phyloP scores from a whole-genome alignment of 2,797 vertebrate genomes.

The Sus cebifrons region DNA sequence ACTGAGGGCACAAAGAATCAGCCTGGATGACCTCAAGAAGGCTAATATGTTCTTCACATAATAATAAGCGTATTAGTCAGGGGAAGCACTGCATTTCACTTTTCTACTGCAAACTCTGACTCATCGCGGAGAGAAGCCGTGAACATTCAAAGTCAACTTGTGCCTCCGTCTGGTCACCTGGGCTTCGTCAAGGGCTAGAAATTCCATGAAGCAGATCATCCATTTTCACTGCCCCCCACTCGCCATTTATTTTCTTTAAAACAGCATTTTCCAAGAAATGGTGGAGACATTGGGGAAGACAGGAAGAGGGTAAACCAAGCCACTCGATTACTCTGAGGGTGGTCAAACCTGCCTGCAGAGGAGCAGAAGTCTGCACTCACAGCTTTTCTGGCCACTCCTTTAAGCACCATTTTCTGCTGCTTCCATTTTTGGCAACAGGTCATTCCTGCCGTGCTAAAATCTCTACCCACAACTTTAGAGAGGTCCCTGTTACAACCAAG shows the following conservation, averaged over 20 bases:
- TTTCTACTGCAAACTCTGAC: slow-evolving; percentile 49
- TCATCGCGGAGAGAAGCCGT: not conserved
- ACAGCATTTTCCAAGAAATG: not conserved
- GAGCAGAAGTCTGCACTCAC: not conserved
- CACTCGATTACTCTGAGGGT: not conserved
- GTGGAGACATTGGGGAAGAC: not conserved
- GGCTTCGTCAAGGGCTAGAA: not conserved
- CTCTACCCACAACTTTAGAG: not conserved
- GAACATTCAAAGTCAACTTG: not conserved
- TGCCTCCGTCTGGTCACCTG: not conserved
- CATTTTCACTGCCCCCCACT: not conserved
- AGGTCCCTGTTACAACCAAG: not conserved
- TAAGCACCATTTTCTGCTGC: not conserved
- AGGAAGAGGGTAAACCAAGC: not conserved
- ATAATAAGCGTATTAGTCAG: slow-evolving; percentile 47
- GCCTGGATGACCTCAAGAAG: slow-evolving; percentile 11
- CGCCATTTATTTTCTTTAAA: not conserved
- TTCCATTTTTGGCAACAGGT: not conserved
- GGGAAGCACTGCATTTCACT: slow-evolving; percentile 69
- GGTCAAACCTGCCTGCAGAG: too few relatives aligned
- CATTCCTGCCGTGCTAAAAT: not conserved
- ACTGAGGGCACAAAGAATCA: not conserved
- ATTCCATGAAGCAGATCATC: not conserved
- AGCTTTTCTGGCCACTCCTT: not conserved
- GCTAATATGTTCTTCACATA: not conserved